A percentile compares a stretch with the other conserved stretches of the same genome.
phyloP scores from a whole-genome alignment of 1,140 invertebrate genomes.

The Octopus sinensis region DNA sequence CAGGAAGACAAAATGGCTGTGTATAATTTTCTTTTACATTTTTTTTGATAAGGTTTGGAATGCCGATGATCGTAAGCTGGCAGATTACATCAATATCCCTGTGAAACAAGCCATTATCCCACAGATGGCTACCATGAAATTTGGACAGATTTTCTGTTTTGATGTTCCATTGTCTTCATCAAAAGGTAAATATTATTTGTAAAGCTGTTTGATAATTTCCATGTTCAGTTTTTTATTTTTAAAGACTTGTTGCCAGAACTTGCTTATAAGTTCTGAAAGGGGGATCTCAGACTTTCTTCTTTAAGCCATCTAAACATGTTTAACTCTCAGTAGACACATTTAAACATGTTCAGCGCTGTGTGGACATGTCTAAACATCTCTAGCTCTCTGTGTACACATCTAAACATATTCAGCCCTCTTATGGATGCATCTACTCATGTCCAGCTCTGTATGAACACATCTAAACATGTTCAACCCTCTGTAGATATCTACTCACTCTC shows the following conservation, averaged over 20 bases:
- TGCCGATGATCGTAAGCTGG: slow-evolving; percentile 45
- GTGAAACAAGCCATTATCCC: slow-evolving; percentile 54
- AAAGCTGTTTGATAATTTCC: not conserved
- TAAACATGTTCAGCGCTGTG: not conserved
- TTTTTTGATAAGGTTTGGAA: slow-evolving; percentile 53
- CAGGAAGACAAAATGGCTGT: not conserved
- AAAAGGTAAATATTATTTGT: slow-evolving; percentile 37
- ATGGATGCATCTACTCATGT: too few species aligned
- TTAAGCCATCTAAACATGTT: too few species aligned
- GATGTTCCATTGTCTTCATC: slow-evolving; percentile 44
- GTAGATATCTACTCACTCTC: too few species aligned
- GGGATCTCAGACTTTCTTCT: not conserved
- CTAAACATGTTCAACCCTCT: too few species aligned
- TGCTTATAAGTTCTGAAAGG: not conserved
- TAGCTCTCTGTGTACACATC: too few species aligned
- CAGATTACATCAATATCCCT: slow-evolving; percentile 56
- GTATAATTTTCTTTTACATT: not conserved
- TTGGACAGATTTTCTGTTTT: slow-evolving; percentile 56
- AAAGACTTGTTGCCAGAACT: not conserved
- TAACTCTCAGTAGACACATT: not conserved
- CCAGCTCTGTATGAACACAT: too few species aligned
- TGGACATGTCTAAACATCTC: too few species aligned
- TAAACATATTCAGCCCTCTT: too few species aligned
- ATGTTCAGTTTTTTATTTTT: too few species aligned
- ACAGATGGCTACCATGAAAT: slow-evolving; percentile 29